These are phyloP conservation scores for Eupsilia transversa DNA, from an alignment of 2,888 invertebrate genomes.

Conservation along the genomic window DNA sequence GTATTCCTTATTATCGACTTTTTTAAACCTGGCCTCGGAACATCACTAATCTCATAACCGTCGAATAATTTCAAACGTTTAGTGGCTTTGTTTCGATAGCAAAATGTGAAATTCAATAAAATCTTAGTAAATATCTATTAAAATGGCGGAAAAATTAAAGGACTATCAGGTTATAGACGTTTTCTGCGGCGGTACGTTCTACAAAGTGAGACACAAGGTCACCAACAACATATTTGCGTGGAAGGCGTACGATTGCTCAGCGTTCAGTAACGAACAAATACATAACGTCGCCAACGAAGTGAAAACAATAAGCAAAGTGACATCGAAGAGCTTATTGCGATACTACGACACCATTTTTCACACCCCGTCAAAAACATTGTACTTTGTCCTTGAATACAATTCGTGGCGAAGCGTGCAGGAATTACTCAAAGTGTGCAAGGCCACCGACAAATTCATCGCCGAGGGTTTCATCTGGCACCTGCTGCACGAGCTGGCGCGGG, in stretches of 20 bases:
- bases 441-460: conserved; percentile 78
- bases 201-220: conserved; percentile 90
- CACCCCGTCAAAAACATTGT: conserved; percentile 86
- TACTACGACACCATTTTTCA: conserved; percentile 88
- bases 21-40: conserved; percentile 17
- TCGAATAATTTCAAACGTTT: conserved; percentile 81
- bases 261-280: conserved; percentile 85
- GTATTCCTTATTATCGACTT: conserved; percentile 52
- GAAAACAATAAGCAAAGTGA: conserved; percentile 83
- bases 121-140: conserved; percentile 59
- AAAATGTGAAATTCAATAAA: conserved; percentile 82
- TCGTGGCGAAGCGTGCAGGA: conserved; percentile 84
- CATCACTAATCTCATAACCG: conserved; percentile 83
- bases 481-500: conserved; percentile 82
- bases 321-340: conserved; percentile 81
- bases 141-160: conserved; percentile 86
- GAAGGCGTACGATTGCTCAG: conserved; percentile 87
- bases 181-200: conserved; percentile 87
- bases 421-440: conserved; percentile 78
- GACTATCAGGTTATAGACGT: conserved; percentile 89
- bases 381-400: conserved; percentile 86
- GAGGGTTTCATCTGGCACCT: conserved; percentile 86
- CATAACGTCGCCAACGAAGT: conserved; percentile 86
- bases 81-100: conserved; percentile 84
- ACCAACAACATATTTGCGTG: conserved; percentile 88